phyloP scores from a whole-genome alignment of 2,113 vertebrate species.

The Origma solitaria region DNA sequence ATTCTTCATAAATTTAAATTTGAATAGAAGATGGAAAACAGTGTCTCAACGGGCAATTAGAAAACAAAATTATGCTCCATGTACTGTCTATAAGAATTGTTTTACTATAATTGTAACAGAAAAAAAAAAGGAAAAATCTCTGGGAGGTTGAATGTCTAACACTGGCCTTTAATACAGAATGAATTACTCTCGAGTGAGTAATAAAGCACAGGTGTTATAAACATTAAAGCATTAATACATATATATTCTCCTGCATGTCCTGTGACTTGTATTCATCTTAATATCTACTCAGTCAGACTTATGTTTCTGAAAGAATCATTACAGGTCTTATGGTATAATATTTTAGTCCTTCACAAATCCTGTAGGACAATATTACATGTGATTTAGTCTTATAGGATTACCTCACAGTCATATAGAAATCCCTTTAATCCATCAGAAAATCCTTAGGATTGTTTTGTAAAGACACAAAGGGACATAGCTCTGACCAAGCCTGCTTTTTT shows the following conservation, averaged over 20 bases:
- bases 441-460: conserved; percentile 13
- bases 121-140: neutral
- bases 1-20: neutral
- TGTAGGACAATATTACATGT: neutral
- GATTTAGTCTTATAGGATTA: conserved; percentile 51
- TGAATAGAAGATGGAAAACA: neutral
- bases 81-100: neutral
- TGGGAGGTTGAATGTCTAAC: neutral
- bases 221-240: neutral
- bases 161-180: neutral
- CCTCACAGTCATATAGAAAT: conserved; percentile 23
- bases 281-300: neutral
- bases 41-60: neutral
- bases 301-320: neutral
- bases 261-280: neutral
- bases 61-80: neutral
- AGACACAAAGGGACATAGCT: neutral
- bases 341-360: conserved; percentile 31
- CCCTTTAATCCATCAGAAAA: conserved; percentile 45
- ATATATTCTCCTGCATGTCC: neutral
- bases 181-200: neutral
- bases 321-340: neutral
- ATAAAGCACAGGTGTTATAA: neutral
- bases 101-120: neutral
- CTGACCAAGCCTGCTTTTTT: neutral